phyloP scores from a whole-genome alignment of 2,113 vertebrate species.

The Muscicapa adusta region DNA sequence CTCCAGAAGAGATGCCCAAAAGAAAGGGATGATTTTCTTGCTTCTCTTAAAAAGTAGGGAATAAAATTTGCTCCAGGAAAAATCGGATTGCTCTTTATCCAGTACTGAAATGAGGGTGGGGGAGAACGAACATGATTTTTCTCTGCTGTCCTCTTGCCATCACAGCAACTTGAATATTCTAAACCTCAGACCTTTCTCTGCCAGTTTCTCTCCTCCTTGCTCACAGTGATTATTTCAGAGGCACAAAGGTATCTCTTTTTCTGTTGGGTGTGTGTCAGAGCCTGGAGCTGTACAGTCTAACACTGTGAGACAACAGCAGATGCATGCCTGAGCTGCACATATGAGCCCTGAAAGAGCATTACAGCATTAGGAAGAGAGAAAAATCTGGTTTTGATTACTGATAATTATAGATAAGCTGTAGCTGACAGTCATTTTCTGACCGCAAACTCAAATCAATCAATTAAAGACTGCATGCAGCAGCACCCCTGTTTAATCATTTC shows the following conservation, averaged over 20 bases:
- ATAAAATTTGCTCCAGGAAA: background rate
- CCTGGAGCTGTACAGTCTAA: background rate
- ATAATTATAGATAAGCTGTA: slow-evolving; percentile 82
- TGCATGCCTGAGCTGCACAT: slow-evolving; percentile 40
- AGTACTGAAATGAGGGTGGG: background rate
- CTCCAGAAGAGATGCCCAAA: background rate
- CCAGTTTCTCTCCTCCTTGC: background rate
- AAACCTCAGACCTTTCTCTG: background rate
- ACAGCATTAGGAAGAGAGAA: slow-evolving; percentile 61
- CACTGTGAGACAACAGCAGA: slow-evolving; percentile 13
- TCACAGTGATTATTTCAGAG: background rate
- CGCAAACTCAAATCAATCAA: slow-evolving; percentile 80
- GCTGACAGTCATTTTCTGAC: slow-evolving; percentile 79
- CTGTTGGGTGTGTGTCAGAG: background rate
- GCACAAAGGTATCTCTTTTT: background rate
- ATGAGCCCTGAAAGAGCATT: slow-evolving; percentile 41
- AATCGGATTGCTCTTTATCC: background rate
- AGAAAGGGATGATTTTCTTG: background rate
- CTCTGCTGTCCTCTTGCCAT: background rate
- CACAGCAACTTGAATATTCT: background rate
- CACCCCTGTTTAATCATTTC: slow-evolving; percentile 72
- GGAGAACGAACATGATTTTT: background rate
- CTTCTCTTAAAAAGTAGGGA: background rate
- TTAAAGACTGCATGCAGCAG: slow-evolving; percentile 74
- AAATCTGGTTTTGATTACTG: slow-evolving; percentile 77